Conservation (phyloP, 2,888 invertebrate genomes). For the Pollenia labialis region DNA sequence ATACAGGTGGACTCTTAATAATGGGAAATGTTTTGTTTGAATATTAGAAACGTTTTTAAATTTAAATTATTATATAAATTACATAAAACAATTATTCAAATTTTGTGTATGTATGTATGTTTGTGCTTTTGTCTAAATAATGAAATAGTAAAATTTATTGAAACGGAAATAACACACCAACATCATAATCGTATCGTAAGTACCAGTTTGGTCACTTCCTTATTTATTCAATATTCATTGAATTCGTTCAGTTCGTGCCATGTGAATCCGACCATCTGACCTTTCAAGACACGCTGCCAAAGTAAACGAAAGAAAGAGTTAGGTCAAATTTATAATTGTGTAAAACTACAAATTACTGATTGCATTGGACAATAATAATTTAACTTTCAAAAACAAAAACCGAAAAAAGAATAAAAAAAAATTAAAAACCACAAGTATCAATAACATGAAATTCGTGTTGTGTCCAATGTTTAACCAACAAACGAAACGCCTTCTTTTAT, state of each 20-base stretch:
- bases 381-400: conserved; percentile 33
- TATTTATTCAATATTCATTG: conserved; percentile 63
- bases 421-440: conserved; percentile 59
- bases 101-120: background rate
- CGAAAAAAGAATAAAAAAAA: conserved; percentile 14
- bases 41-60: background rate
- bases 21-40: background rate
- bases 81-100: conserved; percentile 56
- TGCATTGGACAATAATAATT: conserved; percentile 48
- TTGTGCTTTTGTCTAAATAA: background rate
- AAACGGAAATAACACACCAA: conserved; percentile 61
- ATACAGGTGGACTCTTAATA: conserved; percentile 5
- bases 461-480: conserved; percentile 82
- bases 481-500: conserved; percentile 78
- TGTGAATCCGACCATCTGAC: conserved; percentile 80
- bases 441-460: conserved; percentile 58
- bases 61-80: conserved; percentile 30
- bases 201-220: conserved; percentile 41
- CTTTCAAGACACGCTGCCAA: conserved; percentile 43
- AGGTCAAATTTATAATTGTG: conserved; percentile 43
- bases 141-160: conserved; percentile 47
- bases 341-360: conserved; percentile 45
- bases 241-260: conserved; percentile 66
- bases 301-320: conserved; percentile 60
- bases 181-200: conserved; percentile 7